Percentiles rank a stretch among this genome's conserved stretches.
Conservation (phyloP, 2,888 invertebrate genomes). For the Nomada fucata region DNA sequence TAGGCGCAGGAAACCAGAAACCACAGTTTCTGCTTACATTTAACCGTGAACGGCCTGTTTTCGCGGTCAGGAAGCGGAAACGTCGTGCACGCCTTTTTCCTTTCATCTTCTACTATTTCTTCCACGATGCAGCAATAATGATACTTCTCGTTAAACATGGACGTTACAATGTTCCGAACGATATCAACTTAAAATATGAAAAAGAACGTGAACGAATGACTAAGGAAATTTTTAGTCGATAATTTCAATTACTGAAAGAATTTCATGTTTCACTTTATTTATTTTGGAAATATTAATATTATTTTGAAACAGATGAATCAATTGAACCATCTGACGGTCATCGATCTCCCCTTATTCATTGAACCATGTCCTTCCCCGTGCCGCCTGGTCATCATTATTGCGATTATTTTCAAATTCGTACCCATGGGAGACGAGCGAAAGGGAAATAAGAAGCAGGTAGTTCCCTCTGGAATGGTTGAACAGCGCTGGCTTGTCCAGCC, state of each 20-base stretch:
- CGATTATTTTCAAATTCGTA: constrained; percentile 59
- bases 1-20: constrained; percentile 54
- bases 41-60: constrained; percentile 45
- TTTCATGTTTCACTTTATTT: neutral
- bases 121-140: neutral
- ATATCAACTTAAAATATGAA: neutral
- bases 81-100: neutral
- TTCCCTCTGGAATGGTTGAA: constrained; percentile 56
- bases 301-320: constrained; percentile 5
- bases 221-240: too few relatives aligned
- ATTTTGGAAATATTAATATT: neutral
- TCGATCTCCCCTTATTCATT: constrained; percentile 26
- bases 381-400: constrained; percentile 41
- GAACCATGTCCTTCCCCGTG: constrained; percentile 5
- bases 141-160: neutral
- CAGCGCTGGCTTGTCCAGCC: constrained; percentile 58
- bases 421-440: constrained; percentile 44
- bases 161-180: neutral
- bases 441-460: constrained; percentile 41
- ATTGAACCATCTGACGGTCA: constrained; percentile 3
- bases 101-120: constrained; percentile 33
- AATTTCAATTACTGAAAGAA: neutral
- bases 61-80: constrained; percentile 59
- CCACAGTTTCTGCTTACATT: constrained; percentile 63
- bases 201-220: neutral